A percentile compares a stretch with the other conserved stretches of the same genome.
phyloP scores from a whole-genome alignment of 2,888 invertebrate genomes.

The Tenthredo amoena region DNA sequence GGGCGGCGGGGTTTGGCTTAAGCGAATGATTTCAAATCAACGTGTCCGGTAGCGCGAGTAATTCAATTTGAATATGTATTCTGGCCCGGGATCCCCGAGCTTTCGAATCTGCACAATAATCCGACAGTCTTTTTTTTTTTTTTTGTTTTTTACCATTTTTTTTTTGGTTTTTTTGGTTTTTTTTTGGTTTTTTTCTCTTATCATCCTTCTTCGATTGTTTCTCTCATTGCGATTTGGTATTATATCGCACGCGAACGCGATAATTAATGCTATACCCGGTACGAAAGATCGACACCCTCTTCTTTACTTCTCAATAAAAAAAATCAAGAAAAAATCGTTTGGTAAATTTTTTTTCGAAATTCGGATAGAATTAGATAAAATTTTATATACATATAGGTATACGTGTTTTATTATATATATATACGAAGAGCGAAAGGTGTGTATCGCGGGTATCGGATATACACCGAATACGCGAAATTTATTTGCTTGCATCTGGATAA shows the following conservation, averaged over 20 bases:
- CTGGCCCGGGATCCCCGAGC: constrained; percentile 50
- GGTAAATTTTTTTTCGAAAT: too few relatives aligned
- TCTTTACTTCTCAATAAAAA: too few relatives aligned
- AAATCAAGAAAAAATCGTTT: too few relatives aligned
- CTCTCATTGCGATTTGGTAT: not conserved
- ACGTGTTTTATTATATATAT: too few relatives aligned
- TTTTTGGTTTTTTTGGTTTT: not conserved
- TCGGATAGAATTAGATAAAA: too few relatives aligned
- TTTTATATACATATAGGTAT: too few relatives aligned
- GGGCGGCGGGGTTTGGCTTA: constrained; percentile 59
- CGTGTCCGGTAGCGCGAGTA: constrained; percentile 76
- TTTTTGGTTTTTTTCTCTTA: not conserved
- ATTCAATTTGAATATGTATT: constrained; percentile 78
- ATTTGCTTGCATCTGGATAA: constrained; percentile 17
- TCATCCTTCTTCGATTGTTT: not conserved
- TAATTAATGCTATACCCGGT: too few relatives aligned
- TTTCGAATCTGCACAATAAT: constrained; percentile 47
- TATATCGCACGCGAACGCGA: not conserved
- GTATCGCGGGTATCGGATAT: not conserved
- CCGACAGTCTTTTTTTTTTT: not conserved
- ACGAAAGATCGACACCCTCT: too few relatives aligned
- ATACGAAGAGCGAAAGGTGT: not conserved
- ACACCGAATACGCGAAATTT: constrained; percentile 18
- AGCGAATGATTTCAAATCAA: constrained; percentile 77
- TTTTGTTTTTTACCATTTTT: not conserved